Evolutionary conservation across 2,113 vertebrate genomes (phyloP).

Genomic region (Strix aluco): DNA sequence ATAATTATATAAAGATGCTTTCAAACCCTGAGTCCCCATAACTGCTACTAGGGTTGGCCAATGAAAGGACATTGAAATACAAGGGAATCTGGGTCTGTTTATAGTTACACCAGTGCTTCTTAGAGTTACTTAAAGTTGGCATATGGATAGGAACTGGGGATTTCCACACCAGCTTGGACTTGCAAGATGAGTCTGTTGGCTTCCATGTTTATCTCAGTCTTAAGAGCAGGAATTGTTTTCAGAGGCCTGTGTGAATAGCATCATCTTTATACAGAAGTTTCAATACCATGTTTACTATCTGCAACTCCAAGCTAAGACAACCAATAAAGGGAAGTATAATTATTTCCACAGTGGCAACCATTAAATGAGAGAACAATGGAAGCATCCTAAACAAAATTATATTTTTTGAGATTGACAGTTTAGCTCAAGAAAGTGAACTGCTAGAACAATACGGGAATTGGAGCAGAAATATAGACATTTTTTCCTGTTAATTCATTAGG

Average conservation of each 20-base stretch:
- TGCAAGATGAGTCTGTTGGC: background rate
- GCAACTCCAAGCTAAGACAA: background rate
- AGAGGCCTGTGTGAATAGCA: slow-evolving; percentile 35
- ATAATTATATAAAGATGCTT: background rate
- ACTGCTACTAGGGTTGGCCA: background rate
- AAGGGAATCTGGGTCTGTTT: background rate
- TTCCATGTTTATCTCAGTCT: slow-evolving; percentile 13
- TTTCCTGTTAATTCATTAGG: background rate
- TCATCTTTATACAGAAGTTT: slow-evolving; percentile 31
- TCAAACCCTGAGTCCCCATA: background rate
- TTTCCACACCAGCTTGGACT: background rate
- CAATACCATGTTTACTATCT: background rate
- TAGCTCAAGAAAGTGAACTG: background rate
- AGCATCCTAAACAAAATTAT: background rate
- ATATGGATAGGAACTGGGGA: background rate
- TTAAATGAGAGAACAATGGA: background rate
- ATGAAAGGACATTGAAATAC: background rate
- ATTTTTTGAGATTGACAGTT: background rate
- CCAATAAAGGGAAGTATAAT: background rate
- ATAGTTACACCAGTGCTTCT: background rate
- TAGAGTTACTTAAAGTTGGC: background rate
- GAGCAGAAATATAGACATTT: background rate
- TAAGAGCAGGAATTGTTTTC: slow-evolving; percentile 8
- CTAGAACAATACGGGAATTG: background rate
- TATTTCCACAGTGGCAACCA: background rate